A percentile compares a stretch with the other conserved stretches of the same genome.
phyloP scores from a whole-genome alignment of 2,888 invertebrate species.

The Dynastes grantii region DNA sequence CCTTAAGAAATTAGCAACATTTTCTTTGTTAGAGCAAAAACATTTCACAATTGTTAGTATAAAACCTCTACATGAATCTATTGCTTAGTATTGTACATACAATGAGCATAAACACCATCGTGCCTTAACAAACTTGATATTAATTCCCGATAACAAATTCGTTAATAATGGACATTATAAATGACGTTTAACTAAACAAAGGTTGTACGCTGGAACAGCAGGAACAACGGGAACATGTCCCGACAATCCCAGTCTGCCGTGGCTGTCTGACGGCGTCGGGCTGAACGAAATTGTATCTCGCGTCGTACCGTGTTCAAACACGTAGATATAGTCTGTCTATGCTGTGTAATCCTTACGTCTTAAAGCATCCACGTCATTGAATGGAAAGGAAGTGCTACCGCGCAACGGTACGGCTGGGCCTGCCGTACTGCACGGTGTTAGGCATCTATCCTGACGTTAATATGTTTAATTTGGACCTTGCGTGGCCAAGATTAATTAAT shows the following conservation, averaged over 20 bases:
- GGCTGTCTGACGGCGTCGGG: slow-evolving; percentile 3
- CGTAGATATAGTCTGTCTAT: slow-evolving; percentile 28
- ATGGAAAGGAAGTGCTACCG: slow-evolving; percentile 15
- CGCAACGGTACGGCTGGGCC: neutral
- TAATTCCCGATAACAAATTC: slow-evolving; percentile 28
- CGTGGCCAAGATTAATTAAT: slow-evolving; percentile 33
- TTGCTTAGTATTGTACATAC: neutral
- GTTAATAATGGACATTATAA: slow-evolving; percentile 36
- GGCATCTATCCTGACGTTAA: slow-evolving; percentile 21
- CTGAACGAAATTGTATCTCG: slow-evolving; percentile 12
- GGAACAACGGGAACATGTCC: neutral
- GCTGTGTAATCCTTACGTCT: slow-evolving; percentile 30
- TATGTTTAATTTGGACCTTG: slow-evolving; percentile 37
- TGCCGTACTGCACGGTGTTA: neutral
- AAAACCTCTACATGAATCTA: too few species aligned
- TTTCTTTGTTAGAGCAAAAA: too few species aligned
- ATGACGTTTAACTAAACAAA: slow-evolving; percentile 18
- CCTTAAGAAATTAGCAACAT: too few species aligned
- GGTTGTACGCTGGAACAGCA: neutral
- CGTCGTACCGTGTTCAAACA: neutral
- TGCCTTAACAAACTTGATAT: slow-evolving; percentile 5
- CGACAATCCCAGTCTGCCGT: slow-evolving; percentile 16
- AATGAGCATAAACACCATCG: neutral
- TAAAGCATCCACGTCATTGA: slow-evolving; percentile 38
- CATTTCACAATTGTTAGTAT: too few species aligned